A percentile compares a stretch with the other conserved stretches of the same genome.
Evolutionary conservation across 2,888 invertebrate genomes (phyloP).

Genomic region (Periphyllus acericola): DNA sequence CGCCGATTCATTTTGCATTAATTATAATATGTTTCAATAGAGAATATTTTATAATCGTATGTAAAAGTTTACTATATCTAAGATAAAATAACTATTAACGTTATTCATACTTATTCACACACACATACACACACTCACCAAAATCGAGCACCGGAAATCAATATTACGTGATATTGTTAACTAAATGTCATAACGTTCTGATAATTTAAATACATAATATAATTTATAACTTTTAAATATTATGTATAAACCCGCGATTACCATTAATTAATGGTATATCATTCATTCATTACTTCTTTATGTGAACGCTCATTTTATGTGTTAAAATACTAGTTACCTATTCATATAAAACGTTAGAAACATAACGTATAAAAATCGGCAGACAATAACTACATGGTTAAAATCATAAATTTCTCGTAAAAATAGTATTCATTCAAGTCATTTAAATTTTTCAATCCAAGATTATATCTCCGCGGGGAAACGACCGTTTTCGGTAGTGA

Average conservation of each 20-base stretch:
- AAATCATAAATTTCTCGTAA: not conserved
- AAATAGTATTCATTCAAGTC: not conserved
- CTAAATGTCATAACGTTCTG: not conserved
- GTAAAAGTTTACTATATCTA: not conserved
- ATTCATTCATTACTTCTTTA: not conserved
- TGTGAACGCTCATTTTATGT: not conserved
- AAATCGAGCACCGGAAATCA: not conserved
- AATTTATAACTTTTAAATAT: not conserved
- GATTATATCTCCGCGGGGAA: not conserved
- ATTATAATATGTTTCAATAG: not conserved
- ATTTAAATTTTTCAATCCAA: not conserved
- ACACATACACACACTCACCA: not conserved
- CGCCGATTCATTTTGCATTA: not conserved
- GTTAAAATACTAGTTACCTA: not conserved
- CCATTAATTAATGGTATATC: not conserved
- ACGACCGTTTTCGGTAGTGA: not conserved
- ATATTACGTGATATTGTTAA: not conserved
- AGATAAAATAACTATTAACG: constrained; percentile 14
- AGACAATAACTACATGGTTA: not conserved
- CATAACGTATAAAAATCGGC: not conserved
- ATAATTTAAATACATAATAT: not conserved
- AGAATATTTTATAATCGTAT: not conserved
- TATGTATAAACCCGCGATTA: not conserved
- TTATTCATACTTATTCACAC: not conserved
- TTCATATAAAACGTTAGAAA: not conserved